Conservation (phyloP, 2,113 vertebrate genomes). For the Laticauda colubrina region DNA sequence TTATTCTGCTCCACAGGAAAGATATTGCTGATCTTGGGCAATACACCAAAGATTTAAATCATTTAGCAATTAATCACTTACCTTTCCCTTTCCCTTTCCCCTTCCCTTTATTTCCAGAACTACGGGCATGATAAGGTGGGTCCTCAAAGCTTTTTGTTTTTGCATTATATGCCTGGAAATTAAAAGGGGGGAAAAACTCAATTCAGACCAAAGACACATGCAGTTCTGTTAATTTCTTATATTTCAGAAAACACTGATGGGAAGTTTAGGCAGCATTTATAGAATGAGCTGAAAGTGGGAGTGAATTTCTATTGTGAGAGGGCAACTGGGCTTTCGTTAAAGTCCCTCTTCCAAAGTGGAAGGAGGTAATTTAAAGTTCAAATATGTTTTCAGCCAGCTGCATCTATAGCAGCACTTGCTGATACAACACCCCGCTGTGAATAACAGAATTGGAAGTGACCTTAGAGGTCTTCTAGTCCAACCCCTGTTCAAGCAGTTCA, state of each 20-base stretch:
- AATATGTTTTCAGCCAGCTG: not conserved
- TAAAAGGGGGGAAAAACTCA: too few relatives aligned
- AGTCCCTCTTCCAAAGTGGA: not conserved
- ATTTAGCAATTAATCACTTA: constrained; percentile 32
- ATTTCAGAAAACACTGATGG: not conserved
- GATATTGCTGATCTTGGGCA: not conserved
- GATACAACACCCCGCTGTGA: not conserved
- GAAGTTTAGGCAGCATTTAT: not conserved
- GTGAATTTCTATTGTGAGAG: not conserved
- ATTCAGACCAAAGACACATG: not conserved
- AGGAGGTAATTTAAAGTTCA: not conserved
- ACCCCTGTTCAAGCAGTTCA: not conserved
- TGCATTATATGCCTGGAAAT: constrained; percentile 87
- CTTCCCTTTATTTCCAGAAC: constrained; percentile 84
- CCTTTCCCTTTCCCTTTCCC: constrained; percentile 97
- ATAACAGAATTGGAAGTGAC: not conserved
- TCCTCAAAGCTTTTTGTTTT: constrained; percentile 92
- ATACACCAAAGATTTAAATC: fast-evolving
- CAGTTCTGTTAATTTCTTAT: not conserved
- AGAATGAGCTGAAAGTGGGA: not conserved
- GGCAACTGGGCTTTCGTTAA: not conserved
- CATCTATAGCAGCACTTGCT: not conserved
- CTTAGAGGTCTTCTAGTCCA: not conserved
- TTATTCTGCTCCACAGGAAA: not conserved
- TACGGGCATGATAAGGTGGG: constrained; percentile 93